Base-by-base conservation (phyloP, 1,140 invertebrate genomes). In the Drosophila burlai region DNA sequence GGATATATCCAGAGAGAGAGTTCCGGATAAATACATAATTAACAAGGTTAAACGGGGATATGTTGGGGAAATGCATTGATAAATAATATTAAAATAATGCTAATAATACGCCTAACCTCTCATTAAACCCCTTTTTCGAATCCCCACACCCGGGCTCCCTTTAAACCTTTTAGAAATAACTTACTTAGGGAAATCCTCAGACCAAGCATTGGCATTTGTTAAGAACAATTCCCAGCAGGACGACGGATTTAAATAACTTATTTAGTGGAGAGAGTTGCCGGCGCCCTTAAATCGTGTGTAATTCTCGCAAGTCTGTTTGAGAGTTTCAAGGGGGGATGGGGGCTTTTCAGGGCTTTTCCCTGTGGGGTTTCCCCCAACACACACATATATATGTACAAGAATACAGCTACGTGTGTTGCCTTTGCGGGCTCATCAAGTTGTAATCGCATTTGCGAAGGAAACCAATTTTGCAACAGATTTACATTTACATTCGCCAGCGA, bases 381-480 rank as follows among this genome's bases (percentile, higher is more conserved):
- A 49, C 1, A 26, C n/a, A 16, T 4, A 29, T 10, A 26, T 4
- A 29, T n/a, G 9, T 10, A 10, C 3, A 18, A 4, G n/a, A 4
- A 46, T 24, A 46, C 24, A 46, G 47, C 15, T 18, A 13, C 45
- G 29, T 81, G 21, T 26, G 4, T 10, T 36, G 52, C 34, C 52
- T 55, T 71, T 79, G 71, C 62, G 61, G 68, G 84, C 83, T 87
- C 83, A 85, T 85, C 79, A 82, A 80, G 58, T 72, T 87, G 83
- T 87, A 86, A 86, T 87, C 83, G 83, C 75, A 80, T 81, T 80
- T 83, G 45, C 26, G 58, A 38, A 50, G 75, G 76, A 80, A 87
- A 89, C 83, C 80, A 86, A 83, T 86, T 86, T 89, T 80, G 81
- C 68, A 78, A 60, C 77, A 82, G 83, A 87, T 86, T 87, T 87